Evolutionary conservation across 2,113 vertebrate species (phyloP).

Genomic region (Gobio gobio): DNA sequence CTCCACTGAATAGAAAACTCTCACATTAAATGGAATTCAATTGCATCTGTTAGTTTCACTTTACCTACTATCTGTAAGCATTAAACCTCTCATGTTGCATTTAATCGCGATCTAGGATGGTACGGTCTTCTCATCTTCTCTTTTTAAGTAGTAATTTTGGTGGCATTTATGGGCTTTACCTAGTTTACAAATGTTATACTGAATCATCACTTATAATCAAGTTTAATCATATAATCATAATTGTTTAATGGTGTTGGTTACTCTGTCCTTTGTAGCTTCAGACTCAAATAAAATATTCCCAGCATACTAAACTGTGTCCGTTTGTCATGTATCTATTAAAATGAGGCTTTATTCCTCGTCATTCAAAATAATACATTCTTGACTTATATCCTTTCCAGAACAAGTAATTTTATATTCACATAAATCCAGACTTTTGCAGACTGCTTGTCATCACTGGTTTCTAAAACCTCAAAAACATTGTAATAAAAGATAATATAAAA

Average conservation of each 20-base stretch:
- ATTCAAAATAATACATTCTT: not conserved
- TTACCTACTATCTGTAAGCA: not conserved
- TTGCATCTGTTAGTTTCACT: not conserved
- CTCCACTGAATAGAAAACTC: not conserved
- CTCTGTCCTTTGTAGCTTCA: conserved; percentile 23
- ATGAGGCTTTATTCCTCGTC: not conserved
- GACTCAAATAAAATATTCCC: conserved; percentile 16
- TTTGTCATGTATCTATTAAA: not conserved
- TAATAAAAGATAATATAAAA: conserved; percentile 19
- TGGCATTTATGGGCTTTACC: not conserved
- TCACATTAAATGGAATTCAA: not conserved
- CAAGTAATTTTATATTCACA: not conserved
- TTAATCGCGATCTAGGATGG: not conserved
- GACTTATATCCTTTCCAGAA: not conserved
- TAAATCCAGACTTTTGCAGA: conserved; percentile 3
- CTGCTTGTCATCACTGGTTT: not conserved
- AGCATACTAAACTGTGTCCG: conserved; percentile 5
- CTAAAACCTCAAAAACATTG: not conserved
- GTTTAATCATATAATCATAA: not conserved
- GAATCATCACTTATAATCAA: not conserved
- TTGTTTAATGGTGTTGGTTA: conserved; percentile 1
- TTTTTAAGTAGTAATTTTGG: not conserved
- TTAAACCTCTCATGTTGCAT: not conserved
- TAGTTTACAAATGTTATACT: not conserved
- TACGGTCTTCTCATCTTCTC: not conserved